Percentiles rank a stretch among this genome's conserved stretches.
phyloP scores from a whole-genome alignment of 2,113 vertebrate genomes.

The Dolichotis patagonum region DNA sequence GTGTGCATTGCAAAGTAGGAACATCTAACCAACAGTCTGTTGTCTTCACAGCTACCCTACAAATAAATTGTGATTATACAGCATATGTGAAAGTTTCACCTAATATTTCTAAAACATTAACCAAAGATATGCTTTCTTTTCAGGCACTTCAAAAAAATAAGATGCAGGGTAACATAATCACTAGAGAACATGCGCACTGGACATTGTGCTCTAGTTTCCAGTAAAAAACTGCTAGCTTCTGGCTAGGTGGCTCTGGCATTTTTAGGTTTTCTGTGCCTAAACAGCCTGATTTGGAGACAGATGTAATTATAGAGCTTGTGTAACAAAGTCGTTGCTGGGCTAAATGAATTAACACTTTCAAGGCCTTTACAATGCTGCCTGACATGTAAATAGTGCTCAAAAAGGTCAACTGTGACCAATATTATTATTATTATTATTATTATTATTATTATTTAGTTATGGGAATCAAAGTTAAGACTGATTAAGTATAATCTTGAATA shows the following conservation, averaged over 20 bases:
- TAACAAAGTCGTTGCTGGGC: not conserved
- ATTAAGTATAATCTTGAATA: not conserved
- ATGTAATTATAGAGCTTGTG: not conserved
- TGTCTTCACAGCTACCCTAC: not conserved
- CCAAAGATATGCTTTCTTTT: not conserved
- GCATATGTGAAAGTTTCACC: constrained; percentile 10
- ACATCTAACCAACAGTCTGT: not conserved
- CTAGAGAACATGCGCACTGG: not conserved
- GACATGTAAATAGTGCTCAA: not conserved
- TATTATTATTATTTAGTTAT: constrained; percentile 2
- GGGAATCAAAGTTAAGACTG: constrained; percentile 1
- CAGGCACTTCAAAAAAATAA: not conserved
- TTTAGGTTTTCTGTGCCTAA: not conserved
- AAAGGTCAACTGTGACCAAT: not conserved
- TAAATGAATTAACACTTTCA: not conserved
- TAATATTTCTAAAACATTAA: not conserved
- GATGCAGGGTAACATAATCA: not conserved
- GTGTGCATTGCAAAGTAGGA: not conserved
- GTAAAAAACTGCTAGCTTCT: not conserved
- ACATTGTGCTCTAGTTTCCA: not conserved
- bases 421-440: too few relatives aligned
- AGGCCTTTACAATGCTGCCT: not conserved
- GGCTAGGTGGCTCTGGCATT: not conserved
- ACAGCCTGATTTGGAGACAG: not conserved
- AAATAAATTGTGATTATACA: not conserved